Conservation (phyloP, 2,113 vertebrate genomes). For the Vireo altiloquus region DNA sequence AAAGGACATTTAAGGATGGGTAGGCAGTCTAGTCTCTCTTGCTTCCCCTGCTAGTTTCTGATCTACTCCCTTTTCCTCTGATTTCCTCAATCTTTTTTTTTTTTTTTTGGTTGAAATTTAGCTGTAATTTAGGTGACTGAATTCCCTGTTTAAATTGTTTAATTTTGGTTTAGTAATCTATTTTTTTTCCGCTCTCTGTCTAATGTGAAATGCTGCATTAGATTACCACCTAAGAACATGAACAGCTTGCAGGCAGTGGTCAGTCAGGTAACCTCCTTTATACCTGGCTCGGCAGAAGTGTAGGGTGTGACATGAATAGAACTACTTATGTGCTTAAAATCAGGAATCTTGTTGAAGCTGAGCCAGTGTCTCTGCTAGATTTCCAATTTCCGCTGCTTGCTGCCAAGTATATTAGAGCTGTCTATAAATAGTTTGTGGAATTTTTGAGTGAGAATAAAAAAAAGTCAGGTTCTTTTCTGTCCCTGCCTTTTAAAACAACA, state of each 20-base stretch:
- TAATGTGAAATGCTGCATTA: not conserved
- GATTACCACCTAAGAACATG: not conserved
- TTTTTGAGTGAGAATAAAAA: constrained; percentile 14
- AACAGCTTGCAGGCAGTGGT: not conserved
- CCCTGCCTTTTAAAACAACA: not conserved
- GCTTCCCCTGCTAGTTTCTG: not conserved
- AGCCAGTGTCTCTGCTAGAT: constrained; percentile 21
- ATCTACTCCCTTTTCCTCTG: not conserved
- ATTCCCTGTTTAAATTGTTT: not conserved
- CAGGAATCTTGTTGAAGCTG: constrained; percentile 27
- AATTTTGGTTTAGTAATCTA: not conserved
- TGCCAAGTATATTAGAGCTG: constrained; percentile 36
- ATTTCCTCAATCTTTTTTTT: not conserved
- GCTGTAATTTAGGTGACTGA: not conserved
- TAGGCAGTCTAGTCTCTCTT: not conserved
- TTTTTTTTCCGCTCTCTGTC: fast-evolving
- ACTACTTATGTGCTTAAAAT: constrained; percentile 35
- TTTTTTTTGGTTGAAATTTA: not conserved
- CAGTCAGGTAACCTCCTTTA: not conserved
- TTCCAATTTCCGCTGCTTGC: constrained; percentile 27
- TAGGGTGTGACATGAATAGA: not conserved
- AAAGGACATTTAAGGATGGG: not conserved
- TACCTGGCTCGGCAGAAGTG: not conserved
- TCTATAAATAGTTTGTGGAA: constrained; percentile 49
- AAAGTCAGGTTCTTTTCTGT: not conserved